Conservation (phyloP, 2,797 vertebrate species). For the Spea hammondii region DNA sequence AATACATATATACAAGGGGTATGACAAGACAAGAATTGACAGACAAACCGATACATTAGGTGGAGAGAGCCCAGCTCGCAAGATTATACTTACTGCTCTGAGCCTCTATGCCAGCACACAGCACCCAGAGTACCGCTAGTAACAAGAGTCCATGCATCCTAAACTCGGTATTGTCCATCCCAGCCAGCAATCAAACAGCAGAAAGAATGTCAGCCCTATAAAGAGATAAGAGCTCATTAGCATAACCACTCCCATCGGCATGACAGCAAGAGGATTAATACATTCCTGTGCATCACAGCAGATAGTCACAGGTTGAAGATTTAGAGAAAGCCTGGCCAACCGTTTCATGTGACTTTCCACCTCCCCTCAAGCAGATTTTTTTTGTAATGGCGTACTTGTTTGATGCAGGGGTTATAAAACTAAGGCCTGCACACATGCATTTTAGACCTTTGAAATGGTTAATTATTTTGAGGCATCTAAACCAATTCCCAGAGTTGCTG, state of each 20-base stretch:
- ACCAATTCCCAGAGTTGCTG: too few relatives aligned
- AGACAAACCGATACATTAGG: too few relatives aligned
- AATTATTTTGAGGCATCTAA: too few relatives aligned
- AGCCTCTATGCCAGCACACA: constrained; percentile 31
- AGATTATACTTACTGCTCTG: constrained; percentile 39
- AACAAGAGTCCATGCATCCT: constrained; percentile 22
- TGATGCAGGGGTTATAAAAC: too few relatives aligned
- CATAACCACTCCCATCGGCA: constrained; percentile 28
- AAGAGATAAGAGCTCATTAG: constrained; percentile 29
- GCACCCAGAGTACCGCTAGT: constrained; percentile 21
- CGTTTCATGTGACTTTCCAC: not conserved
- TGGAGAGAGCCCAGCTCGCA: too few relatives aligned
- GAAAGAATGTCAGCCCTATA: constrained; percentile 13
- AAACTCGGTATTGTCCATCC: not conserved
- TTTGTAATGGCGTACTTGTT: too few relatives aligned
- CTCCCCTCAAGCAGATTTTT: too few relatives aligned
- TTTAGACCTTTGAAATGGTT: not conserved
- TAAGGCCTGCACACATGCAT: not conserved
- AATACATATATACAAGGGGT: too few relatives aligned
- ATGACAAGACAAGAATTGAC: too few relatives aligned
- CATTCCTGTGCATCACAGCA: constrained; percentile 41
- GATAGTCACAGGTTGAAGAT: constrained; percentile 19
- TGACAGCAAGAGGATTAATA: constrained; percentile 35
- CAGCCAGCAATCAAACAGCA: constrained; percentile 1
- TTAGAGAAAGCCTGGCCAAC: not conserved